Conservation (phyloP, 2,888 invertebrate genomes). For the Pachycephus smyrnensis region DNA sequence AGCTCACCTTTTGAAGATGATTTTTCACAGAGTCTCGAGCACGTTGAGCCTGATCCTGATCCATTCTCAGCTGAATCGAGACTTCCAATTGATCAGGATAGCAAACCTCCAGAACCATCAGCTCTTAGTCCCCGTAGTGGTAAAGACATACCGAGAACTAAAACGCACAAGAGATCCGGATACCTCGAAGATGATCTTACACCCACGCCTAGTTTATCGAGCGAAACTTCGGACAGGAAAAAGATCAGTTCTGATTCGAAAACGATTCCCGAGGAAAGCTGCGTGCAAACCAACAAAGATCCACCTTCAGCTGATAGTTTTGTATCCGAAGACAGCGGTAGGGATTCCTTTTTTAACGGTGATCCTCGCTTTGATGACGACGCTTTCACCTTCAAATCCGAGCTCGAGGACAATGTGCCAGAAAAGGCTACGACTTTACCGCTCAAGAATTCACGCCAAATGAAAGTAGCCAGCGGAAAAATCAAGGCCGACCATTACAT, state of each 20-base stretch:
- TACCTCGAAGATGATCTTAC: constrained; percentile 74
- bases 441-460: constrained; percentile 57
- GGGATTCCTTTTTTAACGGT: constrained; percentile 58
- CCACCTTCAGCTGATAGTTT: constrained; percentile 47
- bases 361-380: constrained; percentile 58
- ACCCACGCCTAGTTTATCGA: constrained; percentile 63
- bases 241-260: constrained; percentile 51
- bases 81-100: constrained; percentile 25
- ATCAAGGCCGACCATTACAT: constrained; percentile 74
- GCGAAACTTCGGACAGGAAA: constrained; percentile 56
- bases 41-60: constrained; percentile 49
- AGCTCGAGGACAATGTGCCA: constrained; percentile 58
- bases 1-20: constrained; percentile 75
- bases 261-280: constrained; percentile 49
- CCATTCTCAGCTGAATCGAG: constrained; percentile 45
- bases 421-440: constrained; percentile 50
- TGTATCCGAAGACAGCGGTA: constrained; percentile 45
- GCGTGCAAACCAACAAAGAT: constrained; percentile 33
- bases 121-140: constrained; percentile 47
- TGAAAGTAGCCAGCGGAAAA: constrained; percentile 64
- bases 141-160: constrained; percentile 43
- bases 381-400: constrained; percentile 60
- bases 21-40: constrained; percentile 69
- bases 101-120: constrained; percentile 35
- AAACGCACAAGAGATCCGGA: constrained; percentile 46